phyloP scores from a whole-genome alignment of 2,888 invertebrate genomes.

The Ennomos quercinarius region DNA sequence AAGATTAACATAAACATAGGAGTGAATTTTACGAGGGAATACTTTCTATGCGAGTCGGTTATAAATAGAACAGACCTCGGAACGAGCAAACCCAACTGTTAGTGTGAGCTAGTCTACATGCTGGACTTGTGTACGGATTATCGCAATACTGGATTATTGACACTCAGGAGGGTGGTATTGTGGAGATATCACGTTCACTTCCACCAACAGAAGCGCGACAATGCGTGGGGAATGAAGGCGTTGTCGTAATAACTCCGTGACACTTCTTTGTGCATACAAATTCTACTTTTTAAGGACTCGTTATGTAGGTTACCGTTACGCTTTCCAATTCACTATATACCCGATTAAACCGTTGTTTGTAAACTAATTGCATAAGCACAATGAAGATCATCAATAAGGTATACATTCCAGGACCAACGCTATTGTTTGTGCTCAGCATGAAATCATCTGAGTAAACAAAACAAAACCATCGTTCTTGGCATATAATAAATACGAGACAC shows the following conservation, averaged over 20 bases:
- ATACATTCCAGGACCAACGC: conserved; percentile 15
- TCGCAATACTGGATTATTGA: conserved; percentile 35
- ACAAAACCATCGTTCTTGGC: conserved; percentile 2
- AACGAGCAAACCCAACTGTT: conserved; percentile 53
- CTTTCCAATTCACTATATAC: conserved; percentile 22
- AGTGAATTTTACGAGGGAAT: conserved; percentile 45
- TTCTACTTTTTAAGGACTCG: conserved; percentile 12
- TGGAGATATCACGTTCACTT: conserved; percentile 11
- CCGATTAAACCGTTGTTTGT: conserved; percentile 10
- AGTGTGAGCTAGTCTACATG: conserved; percentile 53
- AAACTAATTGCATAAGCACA: conserved; percentile 8
- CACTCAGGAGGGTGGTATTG: conserved; percentile 50
- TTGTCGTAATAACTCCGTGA: conserved; percentile 9
- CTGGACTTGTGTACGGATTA: conserved; percentile 41
- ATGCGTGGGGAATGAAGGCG: conserved; percentile 8
- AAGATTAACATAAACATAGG: conserved; percentile 41
- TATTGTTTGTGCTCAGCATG: neutral
- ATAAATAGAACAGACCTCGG: conserved; percentile 40
- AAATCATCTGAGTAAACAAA: conserved; percentile 5
- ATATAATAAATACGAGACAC: conserved; percentile 2
- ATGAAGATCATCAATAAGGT: conserved; percentile 14
- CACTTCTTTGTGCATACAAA: conserved; percentile 28
- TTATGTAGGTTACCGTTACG: conserved; percentile 14
- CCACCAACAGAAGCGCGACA: neutral
- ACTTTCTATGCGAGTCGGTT: conserved; percentile 46